Conservation (phyloP, 2,888 invertebrate genomes). For the Galeruca laticollis region DNA sequence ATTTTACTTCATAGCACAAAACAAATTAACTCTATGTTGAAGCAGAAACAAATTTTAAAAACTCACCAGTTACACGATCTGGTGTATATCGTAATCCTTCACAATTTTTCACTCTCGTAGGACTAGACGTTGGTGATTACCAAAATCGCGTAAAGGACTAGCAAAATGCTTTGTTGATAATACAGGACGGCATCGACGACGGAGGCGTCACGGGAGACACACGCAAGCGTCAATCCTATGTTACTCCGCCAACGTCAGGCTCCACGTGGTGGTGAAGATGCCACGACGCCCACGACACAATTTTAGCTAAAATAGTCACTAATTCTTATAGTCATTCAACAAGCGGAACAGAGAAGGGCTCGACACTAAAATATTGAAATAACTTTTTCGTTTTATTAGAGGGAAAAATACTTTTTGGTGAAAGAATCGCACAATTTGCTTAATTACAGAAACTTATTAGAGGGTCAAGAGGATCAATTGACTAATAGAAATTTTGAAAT, state of each 20-base stretch:
- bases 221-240: conserved; percentile 17
- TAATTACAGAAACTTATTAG: too few relatives aligned
- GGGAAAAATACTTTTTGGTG: too few relatives aligned
- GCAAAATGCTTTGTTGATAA: conserved; percentile 18
- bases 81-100: conserved; percentile 15
- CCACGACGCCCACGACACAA: conserved; percentile 33
- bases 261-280: conserved; percentile 40
- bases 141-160: conserved; percentile 18
- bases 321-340: conserved; percentile 7
- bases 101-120: conserved; percentile 6
- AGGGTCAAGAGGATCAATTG: too few relatives aligned
- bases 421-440: too few relatives aligned
- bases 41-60: neutral
- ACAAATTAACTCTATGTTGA: neutral
- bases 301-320: conserved; percentile 1
- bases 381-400: too few relatives aligned
- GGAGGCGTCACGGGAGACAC: conserved; percentile 7
- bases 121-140: neutral
- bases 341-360: neutral
- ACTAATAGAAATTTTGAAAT: too few relatives aligned
- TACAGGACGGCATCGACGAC: conserved; percentile 1
- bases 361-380: neutral
- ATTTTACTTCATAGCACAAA: neutral
- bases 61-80: conserved; percentile 3
- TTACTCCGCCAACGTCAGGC: conserved; percentile 25